Base-by-base conservation (phyloP, 2,113 vertebrate species). In the Dryoscopus gambensis region DNA sequence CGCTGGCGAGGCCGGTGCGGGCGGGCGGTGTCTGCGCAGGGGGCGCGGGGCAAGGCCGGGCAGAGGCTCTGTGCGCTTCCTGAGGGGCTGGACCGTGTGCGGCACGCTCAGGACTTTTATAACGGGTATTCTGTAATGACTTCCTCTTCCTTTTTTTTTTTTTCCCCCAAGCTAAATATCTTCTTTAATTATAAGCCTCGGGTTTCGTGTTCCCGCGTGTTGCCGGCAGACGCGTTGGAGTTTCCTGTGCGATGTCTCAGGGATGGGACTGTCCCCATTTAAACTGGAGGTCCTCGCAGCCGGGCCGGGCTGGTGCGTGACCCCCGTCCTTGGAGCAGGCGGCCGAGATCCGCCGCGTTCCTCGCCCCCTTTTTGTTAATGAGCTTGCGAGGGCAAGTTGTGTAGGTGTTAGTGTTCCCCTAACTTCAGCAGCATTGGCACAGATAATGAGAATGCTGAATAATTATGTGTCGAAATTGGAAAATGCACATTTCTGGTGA, bases 41-140 rank as follows among this genome's bases (percentile, higher is more conserved):
- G 24, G 3, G 31, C 9, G 47, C 15, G 7, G 85, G 13, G 16
- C 12, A 0, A 15, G 25, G 63, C 16, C 42, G 2, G 5, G 8
- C 22, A 2, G 4, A 0, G 5, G 0, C 13, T 12, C 17, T 3
- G 4, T 7, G 1, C 2, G 0, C 18, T 11, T 7, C 14, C 24
- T 1, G 40, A 27, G 37, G 15, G 18, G 10, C 19, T 47, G 24
- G 5, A 1, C 15, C 6, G 40, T 5, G 25, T 9, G 42, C 21
- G 7, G 33, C 30, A 4, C 24, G 14, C 35, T 22, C 57, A 4
- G 30, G 11, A 4, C 25, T 16, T 35, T 21, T 42, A 1, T 33
- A 44, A 13, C 10, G 11, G 68, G 23, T 49, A 13, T 35, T 12
- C 10, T 10, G 28, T 25, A 33, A 17, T 31, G 13, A 2, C 4